These are phyloP conservation scores for Macrobrachium nipponense DNA, from an alignment of 1,140 invertebrate species.

Conservation along the genomic window DNA sequence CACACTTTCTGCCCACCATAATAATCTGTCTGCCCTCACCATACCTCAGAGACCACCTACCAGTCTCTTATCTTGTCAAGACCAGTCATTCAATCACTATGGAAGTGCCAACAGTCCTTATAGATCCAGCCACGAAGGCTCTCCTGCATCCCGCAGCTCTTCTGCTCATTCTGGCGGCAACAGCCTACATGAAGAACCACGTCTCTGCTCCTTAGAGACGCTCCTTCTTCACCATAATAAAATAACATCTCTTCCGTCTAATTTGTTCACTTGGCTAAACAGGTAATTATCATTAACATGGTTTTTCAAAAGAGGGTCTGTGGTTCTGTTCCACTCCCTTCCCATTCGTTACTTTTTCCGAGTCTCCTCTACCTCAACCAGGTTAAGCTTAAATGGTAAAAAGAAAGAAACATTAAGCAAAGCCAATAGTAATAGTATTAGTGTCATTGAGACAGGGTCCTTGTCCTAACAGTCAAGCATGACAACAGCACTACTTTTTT, in stretches of 20 bases:
- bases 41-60: constrained; percentile 22
- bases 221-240: constrained; percentile 43
- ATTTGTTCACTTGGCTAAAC: constrained; percentile 48
- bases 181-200: constrained; percentile 28
- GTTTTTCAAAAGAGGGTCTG: no score
- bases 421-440: no score
- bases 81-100: background rate
- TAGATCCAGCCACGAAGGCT: background rate
- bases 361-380: no score
- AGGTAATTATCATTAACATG: constrained; percentile 5
- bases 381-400: no score
- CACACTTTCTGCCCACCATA: constrained; percentile 53
- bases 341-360: no score
- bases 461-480: no score
- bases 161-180: no score
- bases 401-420: no score
- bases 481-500: no score
- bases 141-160: background rate
- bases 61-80: background rate
- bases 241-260: constrained; percentile 34
- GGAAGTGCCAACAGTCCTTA: background rate
- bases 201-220: constrained; percentile 41
- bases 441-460: no score
- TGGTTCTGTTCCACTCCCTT: no score
- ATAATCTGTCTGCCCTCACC: constrained; percentile 30